These are phyloP conservation scores for Lepetodrilus schrolli DNA, from an alignment of 2,888 invertebrate genomes.

Conservation along the genomic window DNA sequence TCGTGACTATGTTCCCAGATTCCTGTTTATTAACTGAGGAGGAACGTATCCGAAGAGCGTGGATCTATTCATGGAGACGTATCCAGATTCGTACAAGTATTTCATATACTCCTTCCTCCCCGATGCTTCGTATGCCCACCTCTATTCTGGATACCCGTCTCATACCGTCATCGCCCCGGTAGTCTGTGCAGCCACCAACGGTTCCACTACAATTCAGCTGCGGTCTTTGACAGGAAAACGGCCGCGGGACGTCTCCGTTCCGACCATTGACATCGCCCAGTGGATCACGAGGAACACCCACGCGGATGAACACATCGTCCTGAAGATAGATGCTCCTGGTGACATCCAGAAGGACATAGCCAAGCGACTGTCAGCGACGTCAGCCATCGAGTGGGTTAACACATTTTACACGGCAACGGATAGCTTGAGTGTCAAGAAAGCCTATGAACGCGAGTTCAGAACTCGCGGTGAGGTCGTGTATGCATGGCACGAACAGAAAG, in stretches of 20 bases:
- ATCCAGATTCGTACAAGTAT: slow-evolving; percentile 39
- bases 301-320: slow-evolving; percentile 43
- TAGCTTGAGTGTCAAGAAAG: not conserved
- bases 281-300: slow-evolving; percentile 41
- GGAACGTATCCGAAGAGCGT: slow-evolving; percentile 36
- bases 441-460: slow-evolving; percentile 28
- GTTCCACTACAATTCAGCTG: slow-evolving; percentile 1
- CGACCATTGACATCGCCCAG: slow-evolving; percentile 34
- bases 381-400: slow-evolving; percentile 42
- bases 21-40: slow-evolving; percentile 42
- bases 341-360: slow-evolving; percentile 33
- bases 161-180: slow-evolving; percentile 31
- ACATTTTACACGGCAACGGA: slow-evolving; percentile 39
- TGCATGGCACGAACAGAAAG: slow-evolving; percentile 36
- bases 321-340: slow-evolving; percentile 39
- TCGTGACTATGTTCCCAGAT: slow-evolving; percentile 40
- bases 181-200: not conserved
- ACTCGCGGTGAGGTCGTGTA: slow-evolving; percentile 16
- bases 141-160: slow-evolving; percentile 35
- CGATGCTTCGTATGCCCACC: slow-evolving; percentile 31
- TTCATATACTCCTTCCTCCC: slow-evolving; percentile 38
- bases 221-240: slow-evolving; percentile 14
- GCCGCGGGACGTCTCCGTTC: not conserved
- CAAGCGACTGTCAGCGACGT: slow-evolving; percentile 24
- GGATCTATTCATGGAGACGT: slow-evolving; percentile 42